Conservation (phyloP, 1,140 invertebrate genomes). For the Aphelenchoides fujianensis region DNA sequence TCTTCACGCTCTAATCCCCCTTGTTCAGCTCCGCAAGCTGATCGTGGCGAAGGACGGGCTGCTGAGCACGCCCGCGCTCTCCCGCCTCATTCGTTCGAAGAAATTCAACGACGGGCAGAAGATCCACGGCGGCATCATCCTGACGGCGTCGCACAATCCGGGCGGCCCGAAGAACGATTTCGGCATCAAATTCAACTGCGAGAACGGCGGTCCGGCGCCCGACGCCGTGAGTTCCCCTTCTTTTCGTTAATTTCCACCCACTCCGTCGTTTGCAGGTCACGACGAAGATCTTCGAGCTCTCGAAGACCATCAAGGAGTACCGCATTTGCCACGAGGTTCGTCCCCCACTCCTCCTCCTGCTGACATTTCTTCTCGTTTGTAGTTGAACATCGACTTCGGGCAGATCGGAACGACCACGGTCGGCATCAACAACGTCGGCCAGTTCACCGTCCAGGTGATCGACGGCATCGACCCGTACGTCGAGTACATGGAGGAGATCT, state of each 20-base stretch:
- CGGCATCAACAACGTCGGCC: constrained; percentile 69
- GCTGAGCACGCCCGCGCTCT: constrained; percentile 92
- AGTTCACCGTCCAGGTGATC: constrained; percentile 81
- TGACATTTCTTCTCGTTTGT: too few relatives aligned
- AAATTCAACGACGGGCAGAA: constrained; percentile 27
- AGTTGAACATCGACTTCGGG: constrained; percentile 74
- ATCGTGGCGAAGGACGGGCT: constrained; percentile 89
- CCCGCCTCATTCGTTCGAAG: constrained; percentile 75
- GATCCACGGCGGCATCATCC: constrained; percentile 82
- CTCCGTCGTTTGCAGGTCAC: constrained; percentile 66
- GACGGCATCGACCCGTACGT: constrained; percentile 88
- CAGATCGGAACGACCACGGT: constrained; percentile 70
- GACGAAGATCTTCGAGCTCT: constrained; percentile 80
- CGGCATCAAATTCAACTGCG: constrained; percentile 95
- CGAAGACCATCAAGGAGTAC: constrained; percentile 76
- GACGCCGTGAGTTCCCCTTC: constrained; percentile 69
- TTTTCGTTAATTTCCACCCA: background rate
- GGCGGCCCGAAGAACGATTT: constrained; percentile 95
- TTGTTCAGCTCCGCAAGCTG: constrained; percentile 77
- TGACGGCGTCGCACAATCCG: constrained; percentile 98
- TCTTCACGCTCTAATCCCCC: too few relatives aligned
- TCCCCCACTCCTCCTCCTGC: too few relatives aligned
- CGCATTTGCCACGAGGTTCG: constrained; percentile 75
- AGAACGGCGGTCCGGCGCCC: constrained; percentile 93
- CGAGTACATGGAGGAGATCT: constrained; percentile 89